Base-by-base conservation (phyloP, 2,113 vertebrate species). In the Sinocyclocheilus maitianheensis region DNA sequence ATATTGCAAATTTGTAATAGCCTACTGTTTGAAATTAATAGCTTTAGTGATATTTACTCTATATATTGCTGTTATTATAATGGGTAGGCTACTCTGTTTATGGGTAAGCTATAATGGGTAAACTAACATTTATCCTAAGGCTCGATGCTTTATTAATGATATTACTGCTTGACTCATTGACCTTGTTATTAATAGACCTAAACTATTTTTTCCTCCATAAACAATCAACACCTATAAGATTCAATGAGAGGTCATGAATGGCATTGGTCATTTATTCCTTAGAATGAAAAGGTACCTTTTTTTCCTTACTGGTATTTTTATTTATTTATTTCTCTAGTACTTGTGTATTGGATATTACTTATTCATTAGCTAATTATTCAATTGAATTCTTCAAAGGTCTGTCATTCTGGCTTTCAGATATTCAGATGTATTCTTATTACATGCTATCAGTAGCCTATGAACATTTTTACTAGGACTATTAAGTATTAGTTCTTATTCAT, bases 211-310 rank as follows among this genome's bases (percentile, higher is more conserved):
- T 53, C 8, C 67, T 46, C 40, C 1, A 22, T 85, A 58, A 67
- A 63, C 30, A 67, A 78, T 40, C 63, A 69, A 24, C 62, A 69
- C 3, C 20, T 80, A 60, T n/a, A 81, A 34, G 13, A 81, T 43
- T 46, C 78, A 43, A 18, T 81, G 60, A 46, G 55, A 40, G 58
- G 58, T 65, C 55, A 81, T 26, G 46, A 53, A 77, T 77, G 74
- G 74, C 74, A 51, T 77, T 76, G 8, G 26, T 18, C 46, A 26
- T 46, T 74, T 11, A 40, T 6, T 34, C 1, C 4, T 48, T 48
- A 48, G 46, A 48, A 48, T 48, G 46, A 48, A 12, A 48, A 48
- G 46, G 46, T 48, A 46, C 43, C 8, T 46, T 46, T 9, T 46
- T 46, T 37, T 37, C 37, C 5, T 37, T 37, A 37, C 37, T 37